Conservation (phyloP, 2,888 invertebrate genomes). For the Teleiodes luculella region DNA sequence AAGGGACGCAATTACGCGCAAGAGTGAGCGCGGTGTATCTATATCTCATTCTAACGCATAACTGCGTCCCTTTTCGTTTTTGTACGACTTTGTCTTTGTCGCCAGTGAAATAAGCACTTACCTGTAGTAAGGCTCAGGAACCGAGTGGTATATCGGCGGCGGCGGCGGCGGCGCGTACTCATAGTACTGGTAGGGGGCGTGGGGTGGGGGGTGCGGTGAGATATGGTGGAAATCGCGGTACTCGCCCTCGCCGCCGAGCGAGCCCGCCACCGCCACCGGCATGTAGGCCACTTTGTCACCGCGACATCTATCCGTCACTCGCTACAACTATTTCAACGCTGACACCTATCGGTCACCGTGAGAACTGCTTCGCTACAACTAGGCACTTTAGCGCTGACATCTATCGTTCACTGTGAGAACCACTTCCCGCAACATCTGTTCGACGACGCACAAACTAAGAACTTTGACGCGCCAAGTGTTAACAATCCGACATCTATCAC, state of each 20-base stretch:
- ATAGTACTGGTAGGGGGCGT: slow-evolving; percentile 67
- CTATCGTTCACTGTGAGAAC: too few species aligned
- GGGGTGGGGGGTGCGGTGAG: slow-evolving; percentile 69
- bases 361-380: slow-evolving; percentile 24
- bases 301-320: slow-evolving; percentile 63
- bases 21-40: too few species aligned
- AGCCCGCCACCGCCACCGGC: slow-evolving; percentile 82
- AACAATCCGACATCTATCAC: too few species aligned
- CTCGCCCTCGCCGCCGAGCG: slow-evolving; percentile 82
- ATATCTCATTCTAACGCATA: too few species aligned
- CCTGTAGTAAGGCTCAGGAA: slow-evolving; percentile 71
- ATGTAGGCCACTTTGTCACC: slow-evolving; percentile 83
- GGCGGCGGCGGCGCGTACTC: slow-evolving; percentile 80
- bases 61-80: too few species aligned
- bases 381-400: too few species aligned
- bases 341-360: too few species aligned
- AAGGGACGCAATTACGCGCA: too few species aligned
- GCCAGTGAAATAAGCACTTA: slow-evolving; percentile 43
- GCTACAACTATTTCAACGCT: slow-evolving; percentile 16
- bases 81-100: too few species aligned
- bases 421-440: neutral
- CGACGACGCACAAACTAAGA: neutral
- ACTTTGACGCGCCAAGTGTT: neutral
- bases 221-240: slow-evolving; percentile 71
- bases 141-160: slow-evolving; percentile 65